These are phyloP conservation scores for Zeugodacus cucurbitae DNA, from an alignment of 1,140 invertebrate species.

Conservation along the genomic window DNA sequence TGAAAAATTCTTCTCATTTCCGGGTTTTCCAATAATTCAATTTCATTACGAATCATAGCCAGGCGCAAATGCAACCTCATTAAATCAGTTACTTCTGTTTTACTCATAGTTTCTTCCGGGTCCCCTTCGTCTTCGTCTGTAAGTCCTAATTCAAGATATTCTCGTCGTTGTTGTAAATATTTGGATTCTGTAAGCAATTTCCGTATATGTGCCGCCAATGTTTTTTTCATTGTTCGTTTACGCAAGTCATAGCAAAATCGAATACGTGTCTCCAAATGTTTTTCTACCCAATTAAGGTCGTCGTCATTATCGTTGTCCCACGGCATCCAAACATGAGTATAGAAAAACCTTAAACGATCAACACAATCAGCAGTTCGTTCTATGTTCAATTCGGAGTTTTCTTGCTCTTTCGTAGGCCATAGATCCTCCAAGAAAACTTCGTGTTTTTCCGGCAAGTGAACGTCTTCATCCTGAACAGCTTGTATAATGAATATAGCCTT, in stretches of 20 bases:
- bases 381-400: slow-evolving; percentile 67
- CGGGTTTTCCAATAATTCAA: slow-evolving; percentile 73
- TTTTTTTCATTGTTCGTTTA: slow-evolving; percentile 63
- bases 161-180: slow-evolving; percentile 68
- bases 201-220: slow-evolving; percentile 69
- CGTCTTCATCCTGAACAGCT: slow-evolving; percentile 71
- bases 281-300: slow-evolving; percentile 68
- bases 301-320: slow-evolving; percentile 74
- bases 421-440: slow-evolving; percentile 70
- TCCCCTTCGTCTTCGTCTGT: slow-evolving; percentile 65
- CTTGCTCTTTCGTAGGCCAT: slow-evolving; percentile 71
- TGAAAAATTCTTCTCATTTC: slow-evolving; percentile 68
- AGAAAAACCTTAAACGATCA: slow-evolving; percentile 73
- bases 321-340: slow-evolving; percentile 72
- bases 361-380: slow-evolving; percentile 67
- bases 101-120: slow-evolving; percentile 51
- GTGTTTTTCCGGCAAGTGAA: slow-evolving; percentile 70
- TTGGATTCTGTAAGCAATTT: slow-evolving; percentile 69
- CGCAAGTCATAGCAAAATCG: slow-evolving; percentile 72
- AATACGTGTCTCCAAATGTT: slow-evolving; percentile 70
- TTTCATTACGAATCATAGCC: slow-evolving; percentile 72
- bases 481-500: slow-evolving; percentile 68
- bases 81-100: slow-evolving; percentile 65
- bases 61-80: slow-evolving; percentile 71
- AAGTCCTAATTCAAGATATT: slow-evolving; percentile 66